Base-by-base conservation (phyloP, 2,113 vertebrate genomes). In the Malurus cyaneus region DNA sequence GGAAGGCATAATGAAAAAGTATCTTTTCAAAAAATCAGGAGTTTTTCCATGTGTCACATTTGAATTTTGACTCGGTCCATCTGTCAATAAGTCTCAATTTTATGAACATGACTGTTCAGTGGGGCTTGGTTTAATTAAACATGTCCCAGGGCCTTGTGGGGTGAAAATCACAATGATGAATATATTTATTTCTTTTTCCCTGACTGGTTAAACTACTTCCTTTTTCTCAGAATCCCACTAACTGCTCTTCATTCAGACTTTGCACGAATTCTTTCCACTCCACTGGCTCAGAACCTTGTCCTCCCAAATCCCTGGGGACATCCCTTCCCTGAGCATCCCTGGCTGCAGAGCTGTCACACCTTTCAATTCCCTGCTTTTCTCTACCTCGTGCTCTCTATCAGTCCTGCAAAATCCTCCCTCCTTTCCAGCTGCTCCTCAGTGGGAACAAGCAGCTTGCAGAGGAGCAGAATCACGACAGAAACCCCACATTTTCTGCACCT, bases 241-340 rank as follows among this genome's bases (percentile, higher is more conserved):
- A 6, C 13, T 18, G 11, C 11, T 81, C 47, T 60, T 89, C 49
- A 36, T 31, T 81, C 54, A 65, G 54, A 64, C 54, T 72, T 76
- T 4, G 39, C 24, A 79, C 41, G 91, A 53, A n/a, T 26, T 25
- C 39, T 44, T 60, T 66, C 44, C 52, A 20, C 36, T 14, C 11
- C 29, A 18, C 23, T 47, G 71, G 11, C 32, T 72, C 6, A 61
- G 60, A 44, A 11, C 9, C 8, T 7, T 41, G 28, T 53, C n/a
- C 18, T 21, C 61, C 47, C 69, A 29, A 46, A 73, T 41, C 15
- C 41, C 36, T 21, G 14, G 41, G 52, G 47, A 12, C 18, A 28
- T 15, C 20, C 1, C 29, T 31, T 44, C 39, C 39, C 56, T 16
- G 44, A 5, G 7, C 47, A 1, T 0, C 0, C 20, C 54, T 28